Percentiles rank a stretch among this genome's conserved stretches.
Evolutionary conservation across 2,888 invertebrate genomes (phyloP).

Genomic region (Ecliptopera silaceata): DNA sequence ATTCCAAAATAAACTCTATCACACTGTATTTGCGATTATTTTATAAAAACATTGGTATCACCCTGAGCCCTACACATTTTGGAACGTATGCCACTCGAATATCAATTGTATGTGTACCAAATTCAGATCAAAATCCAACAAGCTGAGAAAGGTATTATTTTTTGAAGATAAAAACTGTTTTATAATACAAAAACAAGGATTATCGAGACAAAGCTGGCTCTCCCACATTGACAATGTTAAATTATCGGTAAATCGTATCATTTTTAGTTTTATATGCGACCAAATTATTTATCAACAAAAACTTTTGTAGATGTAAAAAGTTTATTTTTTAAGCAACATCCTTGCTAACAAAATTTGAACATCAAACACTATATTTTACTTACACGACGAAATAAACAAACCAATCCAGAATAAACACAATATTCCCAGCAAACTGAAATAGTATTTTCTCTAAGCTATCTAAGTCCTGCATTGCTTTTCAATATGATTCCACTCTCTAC

Average conservation of each 20-base stretch:
- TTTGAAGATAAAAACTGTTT: conserved; percentile 24
- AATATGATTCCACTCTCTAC: not conserved
- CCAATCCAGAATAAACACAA: no score
- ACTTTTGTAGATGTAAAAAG: not conserved
- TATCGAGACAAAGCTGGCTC: conserved; percentile 25
- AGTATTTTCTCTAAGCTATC: not conserved
- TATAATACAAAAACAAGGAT: conserved; percentile 28
- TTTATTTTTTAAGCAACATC: no score
- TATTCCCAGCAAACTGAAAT: no score
- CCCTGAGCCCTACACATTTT: conserved; percentile 48
- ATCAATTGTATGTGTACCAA: not conserved
- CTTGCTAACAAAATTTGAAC: no score
- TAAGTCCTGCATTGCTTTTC: not conserved
- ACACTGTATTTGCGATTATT: not conserved
- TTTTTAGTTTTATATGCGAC: not conserved
- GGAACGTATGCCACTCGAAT: conserved; percentile 14
- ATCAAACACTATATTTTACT: no score
- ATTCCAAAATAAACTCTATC: conserved; percentile 11
- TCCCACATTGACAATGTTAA: conserved; percentile 22
- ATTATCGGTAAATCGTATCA: not conserved
- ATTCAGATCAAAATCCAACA: not conserved
- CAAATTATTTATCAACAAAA: not conserved
- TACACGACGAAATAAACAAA: no score
- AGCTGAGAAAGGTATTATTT: conserved; percentile 27
- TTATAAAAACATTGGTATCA: not conserved